Percentiles rank a stretch among this genome's conserved stretches.
phyloP scores from a whole-genome alignment of 2,888 invertebrate genomes.

The Amorpha juglandis region DNA sequence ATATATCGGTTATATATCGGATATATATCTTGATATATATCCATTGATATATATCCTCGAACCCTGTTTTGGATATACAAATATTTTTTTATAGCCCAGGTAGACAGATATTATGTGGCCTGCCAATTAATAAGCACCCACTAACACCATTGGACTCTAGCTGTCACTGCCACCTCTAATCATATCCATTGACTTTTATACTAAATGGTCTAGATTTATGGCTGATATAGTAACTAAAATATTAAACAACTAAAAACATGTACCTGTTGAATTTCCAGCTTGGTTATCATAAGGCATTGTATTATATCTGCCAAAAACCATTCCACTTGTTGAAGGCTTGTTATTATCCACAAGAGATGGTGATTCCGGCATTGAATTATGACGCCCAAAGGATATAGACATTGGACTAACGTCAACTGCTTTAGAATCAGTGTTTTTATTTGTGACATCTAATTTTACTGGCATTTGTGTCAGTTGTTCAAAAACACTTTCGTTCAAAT shows the following conservation, averaged over 20 bases:
- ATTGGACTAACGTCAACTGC: slow-evolving; percentile 65
- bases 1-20: too few relatives aligned
- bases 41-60: too few relatives aligned
- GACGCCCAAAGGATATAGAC: slow-evolving; percentile 64
- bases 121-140: too few relatives aligned
- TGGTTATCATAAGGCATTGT: slow-evolving; percentile 75
- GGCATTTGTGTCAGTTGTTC: slow-evolving; percentile 73
- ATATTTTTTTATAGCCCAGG: too few relatives aligned
- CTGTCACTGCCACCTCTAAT: too few relatives aligned
- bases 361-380: slow-evolving; percentile 79
- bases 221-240: not conserved
- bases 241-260: not conserved
- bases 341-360: slow-evolving; percentile 57
- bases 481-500: slow-evolving; percentile 76
- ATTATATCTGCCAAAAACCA: slow-evolving; percentile 71
- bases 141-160: too few relatives aligned
- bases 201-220: too few relatives aligned
- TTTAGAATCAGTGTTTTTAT: slow-evolving; percentile 53
- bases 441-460: slow-evolving; percentile 46
- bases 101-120: too few relatives aligned
- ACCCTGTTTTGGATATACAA: too few relatives aligned
- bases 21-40: too few relatives aligned
- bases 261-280: slow-evolving; percentile 50
- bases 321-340: slow-evolving; percentile 72
- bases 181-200: too few relatives aligned